Percentiles rank a stretch among this genome's conserved stretches.
Evolutionary conservation across 2,113 vertebrate species (phyloP).

Genomic region (Geococcyx californianus): DNA sequence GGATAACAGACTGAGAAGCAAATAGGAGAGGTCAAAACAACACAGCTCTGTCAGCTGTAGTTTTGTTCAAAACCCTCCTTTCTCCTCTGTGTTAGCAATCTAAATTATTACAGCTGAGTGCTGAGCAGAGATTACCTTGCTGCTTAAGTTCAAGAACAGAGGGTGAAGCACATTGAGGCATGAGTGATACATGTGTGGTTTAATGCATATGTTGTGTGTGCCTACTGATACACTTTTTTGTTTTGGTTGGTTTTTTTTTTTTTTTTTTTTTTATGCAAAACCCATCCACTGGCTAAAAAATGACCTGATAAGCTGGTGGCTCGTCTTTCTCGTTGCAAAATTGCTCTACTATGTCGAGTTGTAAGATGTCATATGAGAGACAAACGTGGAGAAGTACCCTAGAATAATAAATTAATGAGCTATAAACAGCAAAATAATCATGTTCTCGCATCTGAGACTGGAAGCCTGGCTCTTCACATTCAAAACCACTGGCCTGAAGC

Average conservation of each 20-base stretch:
- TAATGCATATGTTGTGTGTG: accelerated
- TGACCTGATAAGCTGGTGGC: background rate
- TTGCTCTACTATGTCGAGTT: background rate
- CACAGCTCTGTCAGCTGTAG: background rate
- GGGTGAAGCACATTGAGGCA: background rate
- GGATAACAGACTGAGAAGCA: background rate
- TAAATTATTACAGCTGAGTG: background rate
- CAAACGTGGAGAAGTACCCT: background rate
- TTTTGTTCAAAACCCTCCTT: background rate
- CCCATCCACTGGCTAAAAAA: background rate
- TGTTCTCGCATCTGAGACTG: background rate
- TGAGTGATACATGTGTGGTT: background rate
- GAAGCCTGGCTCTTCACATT: background rate
- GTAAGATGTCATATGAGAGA: background rate
- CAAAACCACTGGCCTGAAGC: background rate
- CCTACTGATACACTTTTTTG: background rate
- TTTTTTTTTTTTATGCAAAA: background rate
- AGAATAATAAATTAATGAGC: conserved; percentile 40
- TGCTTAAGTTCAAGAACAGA: background rate
- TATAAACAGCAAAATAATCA: background rate
- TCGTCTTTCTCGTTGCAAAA: background rate
- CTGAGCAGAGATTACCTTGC: background rate
- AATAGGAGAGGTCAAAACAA: background rate
- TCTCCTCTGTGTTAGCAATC: background rate
- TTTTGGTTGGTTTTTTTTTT: too few relatives aligned